Conservation (phyloP, 2,113 vertebrate genomes). For the Enhydra lutris region DNA sequence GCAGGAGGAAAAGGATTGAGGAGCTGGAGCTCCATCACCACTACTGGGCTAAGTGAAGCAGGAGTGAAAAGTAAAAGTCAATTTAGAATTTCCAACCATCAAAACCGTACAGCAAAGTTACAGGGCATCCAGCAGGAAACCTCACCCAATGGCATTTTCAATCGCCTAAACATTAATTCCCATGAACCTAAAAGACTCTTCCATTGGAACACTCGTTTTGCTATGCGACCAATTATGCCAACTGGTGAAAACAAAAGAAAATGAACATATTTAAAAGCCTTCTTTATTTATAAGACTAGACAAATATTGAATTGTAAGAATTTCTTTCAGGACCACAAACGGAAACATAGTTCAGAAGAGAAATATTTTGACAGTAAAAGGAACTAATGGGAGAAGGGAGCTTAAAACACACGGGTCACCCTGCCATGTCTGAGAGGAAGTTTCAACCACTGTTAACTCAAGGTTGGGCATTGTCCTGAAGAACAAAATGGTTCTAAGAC, state of each 20-base stretch:
- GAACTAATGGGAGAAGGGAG: background rate
- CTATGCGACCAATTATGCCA: background rate
- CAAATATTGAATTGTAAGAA: background rate
- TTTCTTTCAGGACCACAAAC: background rate
- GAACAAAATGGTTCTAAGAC: background rate
- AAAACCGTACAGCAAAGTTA: background rate
- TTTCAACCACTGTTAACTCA: background rate
- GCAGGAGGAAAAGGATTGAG: background rate
- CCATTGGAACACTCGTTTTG: background rate
- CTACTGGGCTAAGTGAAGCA: background rate
- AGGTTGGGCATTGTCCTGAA: background rate
- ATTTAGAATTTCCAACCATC: background rate
- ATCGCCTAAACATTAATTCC: background rate
- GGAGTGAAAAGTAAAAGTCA: background rate
- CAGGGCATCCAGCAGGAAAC: background rate
- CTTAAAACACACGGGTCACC: background rate
- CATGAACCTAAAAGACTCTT: background rate
- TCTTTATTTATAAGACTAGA: slow-evolving; percentile 54
- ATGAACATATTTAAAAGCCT: background rate
- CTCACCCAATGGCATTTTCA: background rate
- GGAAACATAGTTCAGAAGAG: background rate
- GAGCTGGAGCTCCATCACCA: background rate
- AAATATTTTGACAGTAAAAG: slow-evolving; percentile 48
- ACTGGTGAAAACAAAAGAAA: background rate
- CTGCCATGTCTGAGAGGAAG: background rate